phyloP scores from a whole-genome alignment of 2,797 vertebrate species.

The Ctenopoma multispine region DNA sequence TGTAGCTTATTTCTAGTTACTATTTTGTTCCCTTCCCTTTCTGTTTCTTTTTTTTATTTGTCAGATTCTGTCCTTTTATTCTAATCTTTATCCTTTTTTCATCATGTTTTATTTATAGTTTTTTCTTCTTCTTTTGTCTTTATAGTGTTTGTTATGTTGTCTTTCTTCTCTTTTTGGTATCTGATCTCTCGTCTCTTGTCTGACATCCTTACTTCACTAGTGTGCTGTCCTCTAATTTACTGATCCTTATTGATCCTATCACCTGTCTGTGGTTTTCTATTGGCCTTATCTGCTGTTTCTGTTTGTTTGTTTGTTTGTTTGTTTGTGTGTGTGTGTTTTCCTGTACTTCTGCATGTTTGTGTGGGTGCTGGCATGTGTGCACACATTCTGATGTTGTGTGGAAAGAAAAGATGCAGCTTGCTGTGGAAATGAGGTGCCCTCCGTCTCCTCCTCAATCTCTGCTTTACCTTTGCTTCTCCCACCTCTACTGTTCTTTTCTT shows the following conservation, averaged over 20 bases:
- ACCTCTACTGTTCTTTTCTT: conserved; percentile 31
- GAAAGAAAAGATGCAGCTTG: conserved; percentile 47
- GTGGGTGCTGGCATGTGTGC: neutral
- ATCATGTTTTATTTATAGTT: neutral
- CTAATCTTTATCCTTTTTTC: neutral
- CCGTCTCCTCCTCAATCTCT: conserved; percentile 36
- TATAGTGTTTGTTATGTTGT: neutral
- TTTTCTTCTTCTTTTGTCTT: neutral
- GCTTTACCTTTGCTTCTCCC: conserved; percentile 54
- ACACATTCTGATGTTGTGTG: neutral
- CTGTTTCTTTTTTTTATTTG: neutral
- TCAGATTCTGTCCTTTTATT: neutral
- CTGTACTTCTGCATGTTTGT: neutral
- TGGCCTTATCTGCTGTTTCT: conserved; percentile 50
- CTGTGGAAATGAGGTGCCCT: conserved; percentile 44
- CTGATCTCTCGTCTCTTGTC: conserved; percentile 9
- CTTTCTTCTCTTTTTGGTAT: neutral
- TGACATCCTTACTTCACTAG: conserved; percentile 32
- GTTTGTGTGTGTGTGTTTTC: conserved; percentile 4
- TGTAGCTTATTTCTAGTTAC: no score
- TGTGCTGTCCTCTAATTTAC: conserved; percentile 52
- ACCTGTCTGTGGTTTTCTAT: conserved; percentile 40
- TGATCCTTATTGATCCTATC: conserved; percentile 55
- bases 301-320: neutral
- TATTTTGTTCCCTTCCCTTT: neutral